Percentiles rank a stretch among this genome's conserved stretches.
phyloP scores from a whole-genome alignment of 2,797 vertebrate species.

The Characodon lateralis region DNA sequence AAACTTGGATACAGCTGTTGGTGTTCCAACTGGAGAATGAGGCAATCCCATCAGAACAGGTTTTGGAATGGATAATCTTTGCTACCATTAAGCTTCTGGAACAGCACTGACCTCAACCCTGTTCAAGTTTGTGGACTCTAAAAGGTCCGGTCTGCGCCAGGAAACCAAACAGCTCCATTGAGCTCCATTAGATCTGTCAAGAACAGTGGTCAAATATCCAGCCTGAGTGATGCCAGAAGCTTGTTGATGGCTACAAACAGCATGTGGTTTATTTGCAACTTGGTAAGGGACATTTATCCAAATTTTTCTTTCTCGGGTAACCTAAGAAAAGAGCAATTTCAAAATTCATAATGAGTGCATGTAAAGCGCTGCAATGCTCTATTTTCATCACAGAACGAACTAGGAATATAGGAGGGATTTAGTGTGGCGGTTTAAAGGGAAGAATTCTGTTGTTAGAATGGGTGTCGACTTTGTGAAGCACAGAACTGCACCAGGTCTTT shows the following conservation, averaged over 20 bases:
- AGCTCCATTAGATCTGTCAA: slow-evolving; percentile 1
- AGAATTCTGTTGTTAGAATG: slow-evolving; percentile 65
- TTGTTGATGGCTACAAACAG: not conserved
- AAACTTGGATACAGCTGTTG: not conserved
- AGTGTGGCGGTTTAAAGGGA: slow-evolving; percentile 37
- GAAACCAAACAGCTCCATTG: slow-evolving; percentile 1
- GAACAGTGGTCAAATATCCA: not conserved
- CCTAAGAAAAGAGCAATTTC: not conserved
- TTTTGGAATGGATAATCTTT: not conserved
- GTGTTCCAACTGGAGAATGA: not conserved
- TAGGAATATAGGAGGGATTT: slow-evolving; percentile 45
- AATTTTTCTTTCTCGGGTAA: not conserved
- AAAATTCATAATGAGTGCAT: not conserved
- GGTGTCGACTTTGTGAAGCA: slow-evolving; percentile 70
- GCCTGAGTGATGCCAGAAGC: not conserved
- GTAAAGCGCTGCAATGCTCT: not conserved
- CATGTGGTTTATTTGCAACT: not conserved
- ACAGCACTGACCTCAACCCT: not conserved
- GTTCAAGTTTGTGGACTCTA: not conserved
- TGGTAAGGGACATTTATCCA: not conserved
- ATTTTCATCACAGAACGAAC: not conserved
- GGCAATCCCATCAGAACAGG: not conserved
- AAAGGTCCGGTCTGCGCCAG: not conserved
- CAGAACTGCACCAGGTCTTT: slow-evolving; percentile 67
- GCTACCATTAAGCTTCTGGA: not conserved